Percentiles rank a stretch among this genome's conserved stretches.
Conservation (phyloP, 2,888 invertebrate genomes). For the Lypha dubia region DNA sequence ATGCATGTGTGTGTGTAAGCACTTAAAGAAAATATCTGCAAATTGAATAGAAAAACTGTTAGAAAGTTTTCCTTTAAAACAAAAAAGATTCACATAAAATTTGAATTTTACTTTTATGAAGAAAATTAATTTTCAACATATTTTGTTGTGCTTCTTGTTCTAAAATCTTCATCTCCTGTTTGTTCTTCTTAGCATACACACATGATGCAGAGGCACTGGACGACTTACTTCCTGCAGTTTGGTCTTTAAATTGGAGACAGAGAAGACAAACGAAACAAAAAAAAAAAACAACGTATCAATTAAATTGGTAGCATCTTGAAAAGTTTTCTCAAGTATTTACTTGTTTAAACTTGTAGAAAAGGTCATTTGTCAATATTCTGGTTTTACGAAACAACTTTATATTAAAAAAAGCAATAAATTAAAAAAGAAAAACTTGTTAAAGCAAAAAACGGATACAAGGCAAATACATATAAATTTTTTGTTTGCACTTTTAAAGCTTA, state of each 20-base stretch:
- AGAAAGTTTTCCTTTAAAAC: slow-evolving; percentile 53
- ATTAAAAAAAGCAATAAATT: slow-evolving; percentile 8
- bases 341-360: slow-evolving; percentile 62
- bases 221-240: slow-evolving; percentile 22
- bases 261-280: not conserved
- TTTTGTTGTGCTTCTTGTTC: not conserved
- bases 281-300: slow-evolving; percentile 58
- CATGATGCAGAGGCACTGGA: not conserved
- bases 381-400: slow-evolving; percentile 37
- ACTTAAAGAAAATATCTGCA: not conserved
- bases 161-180: slow-evolving; percentile 7
- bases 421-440: not conserved
- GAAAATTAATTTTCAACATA: slow-evolving; percentile 60
- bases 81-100: slow-evolving; percentile 57
- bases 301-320: slow-evolving; percentile 68
- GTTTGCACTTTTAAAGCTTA: not conserved
- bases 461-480: not conserved
- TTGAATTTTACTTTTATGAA: slow-evolving; percentile 63
- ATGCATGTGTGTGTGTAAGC: no score
- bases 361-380: slow-evolving; percentile 66
- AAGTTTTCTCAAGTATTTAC: slow-evolving; percentile 59
- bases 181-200: not conserved
- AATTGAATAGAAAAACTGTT: slow-evolving; percentile 20
- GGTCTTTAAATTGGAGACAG: not conserved
- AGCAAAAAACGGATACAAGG: not conserved